Percentiles rank a stretch among this genome's conserved stretches.
Evolutionary conservation across 2,797 vertebrate genomes (phyloP).

Genomic region (Chaetodon trifasciatus): DNA sequence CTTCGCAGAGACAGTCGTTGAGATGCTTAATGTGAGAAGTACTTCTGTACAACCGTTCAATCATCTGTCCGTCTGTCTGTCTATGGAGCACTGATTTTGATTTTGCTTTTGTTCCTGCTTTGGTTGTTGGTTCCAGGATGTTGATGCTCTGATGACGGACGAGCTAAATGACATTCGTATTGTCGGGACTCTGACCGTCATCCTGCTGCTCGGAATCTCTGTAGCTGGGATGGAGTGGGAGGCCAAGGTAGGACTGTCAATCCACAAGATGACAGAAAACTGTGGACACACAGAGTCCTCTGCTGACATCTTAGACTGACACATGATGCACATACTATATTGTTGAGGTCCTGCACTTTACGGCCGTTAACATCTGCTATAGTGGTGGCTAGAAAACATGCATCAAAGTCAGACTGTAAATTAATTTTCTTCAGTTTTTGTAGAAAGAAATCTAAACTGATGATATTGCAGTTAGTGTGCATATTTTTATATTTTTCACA

Average conservation of each 20-base stretch:
- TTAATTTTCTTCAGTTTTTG: too few species aligned
- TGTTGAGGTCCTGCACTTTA: too few species aligned
- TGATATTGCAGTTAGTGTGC: too few species aligned
- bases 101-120: not conserved
- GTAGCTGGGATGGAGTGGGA: slow-evolving; percentile 99
- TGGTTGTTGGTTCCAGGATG: slow-evolving; percentile 81
- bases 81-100: rapidly evolving
- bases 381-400: too few species aligned
- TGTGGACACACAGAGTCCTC: not conserved
- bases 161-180: slow-evolving; percentile 94
- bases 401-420: too few species aligned
- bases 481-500: too few species aligned
- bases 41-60: not conserved
- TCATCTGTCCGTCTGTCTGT: too few species aligned
- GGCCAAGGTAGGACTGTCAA: slow-evolving; percentile 88
- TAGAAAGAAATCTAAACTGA: too few species aligned
- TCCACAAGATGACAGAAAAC: not conserved
- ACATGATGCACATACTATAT: not conserved
- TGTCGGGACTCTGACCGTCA: slow-evolving; percentile 94
- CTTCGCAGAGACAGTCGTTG: slow-evolving; percentile 96
- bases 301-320: not conserved
- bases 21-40: slow-evolving; percentile 90
- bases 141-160: slow-evolving; percentile 93
- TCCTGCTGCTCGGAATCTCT: slow-evolving; percentile 94
- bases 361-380: too few species aligned